These are phyloP conservation scores for Hassar affinis DNA, from an alignment of 2,113 vertebrate species.

Conservation along the genomic window DNA sequence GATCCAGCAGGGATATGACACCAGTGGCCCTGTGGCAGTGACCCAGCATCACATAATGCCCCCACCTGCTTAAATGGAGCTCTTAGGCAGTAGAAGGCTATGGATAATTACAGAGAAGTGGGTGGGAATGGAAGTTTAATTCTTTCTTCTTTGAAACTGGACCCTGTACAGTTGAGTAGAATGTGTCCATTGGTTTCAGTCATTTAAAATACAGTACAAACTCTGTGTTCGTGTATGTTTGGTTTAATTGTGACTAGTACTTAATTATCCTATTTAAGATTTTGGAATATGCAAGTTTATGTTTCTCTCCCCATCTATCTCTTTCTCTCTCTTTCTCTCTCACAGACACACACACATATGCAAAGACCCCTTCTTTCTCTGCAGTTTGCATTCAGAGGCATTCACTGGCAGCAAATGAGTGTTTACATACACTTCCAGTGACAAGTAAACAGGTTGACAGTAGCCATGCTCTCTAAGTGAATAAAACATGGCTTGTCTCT, in stretches of 20 bases:
- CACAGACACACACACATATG: neutral
- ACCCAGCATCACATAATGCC: constrained; percentile 15
- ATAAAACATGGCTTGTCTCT: constrained; percentile 15
- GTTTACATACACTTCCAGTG: constrained; percentile 36
- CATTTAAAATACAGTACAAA: neutral
- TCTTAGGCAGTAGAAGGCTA: constrained; percentile 14
- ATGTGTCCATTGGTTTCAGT: neutral
- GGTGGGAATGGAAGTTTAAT: constrained; percentile 62
- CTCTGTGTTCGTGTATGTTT: neutral
- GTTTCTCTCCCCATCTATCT: neutral
- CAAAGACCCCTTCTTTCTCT: neutral
- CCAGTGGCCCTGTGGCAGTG: neutral
- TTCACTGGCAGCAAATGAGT: constrained; percentile 37
- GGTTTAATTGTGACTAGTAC: neutral
- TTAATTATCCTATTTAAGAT: constrained; percentile 27
- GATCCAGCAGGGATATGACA: constrained; percentile 23
- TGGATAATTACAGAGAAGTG: constrained; percentile 51
- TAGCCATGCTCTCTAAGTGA: constrained; percentile 23
- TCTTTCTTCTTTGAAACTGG: constrained; percentile 58
- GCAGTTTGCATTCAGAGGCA: constrained; percentile 17
- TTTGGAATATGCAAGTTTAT: constrained; percentile 20
- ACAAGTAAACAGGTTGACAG: constrained; percentile 48
- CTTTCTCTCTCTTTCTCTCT: constrained; percentile 10
- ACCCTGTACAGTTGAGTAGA: constrained; percentile 23
- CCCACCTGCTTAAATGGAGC: constrained; percentile 30